These are phyloP conservation scores for Pseudoips prasinana DNA, from an alignment of 2,888 invertebrate species.

Conservation along the genomic window DNA sequence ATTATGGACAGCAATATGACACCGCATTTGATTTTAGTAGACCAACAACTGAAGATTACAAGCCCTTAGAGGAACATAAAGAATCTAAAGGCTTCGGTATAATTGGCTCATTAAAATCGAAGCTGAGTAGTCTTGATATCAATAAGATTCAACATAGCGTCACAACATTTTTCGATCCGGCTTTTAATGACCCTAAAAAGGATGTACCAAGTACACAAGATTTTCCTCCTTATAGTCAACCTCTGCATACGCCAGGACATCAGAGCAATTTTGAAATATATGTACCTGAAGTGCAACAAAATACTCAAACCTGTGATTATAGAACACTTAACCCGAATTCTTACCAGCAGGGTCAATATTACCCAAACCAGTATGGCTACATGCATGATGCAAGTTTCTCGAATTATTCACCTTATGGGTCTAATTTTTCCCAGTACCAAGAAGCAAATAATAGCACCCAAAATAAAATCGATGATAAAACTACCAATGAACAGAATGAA, in stretches of 20 bases:
- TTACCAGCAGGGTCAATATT: slow-evolving; percentile 25
- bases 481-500: too few species aligned
- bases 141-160: slow-evolving; percentile 73
- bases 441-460: too few species aligned
- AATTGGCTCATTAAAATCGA: slow-evolving; percentile 74
- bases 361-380: background rate
- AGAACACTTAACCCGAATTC: slow-evolving; percentile 25
- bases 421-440: too few species aligned
- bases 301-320: slow-evolving; percentile 7
- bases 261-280: slow-evolving; percentile 52
- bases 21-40: slow-evolving; percentile 68
- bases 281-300: slow-evolving; percentile 39
- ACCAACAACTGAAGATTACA: slow-evolving; percentile 48
- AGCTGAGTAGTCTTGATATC: slow-evolving; percentile 67
- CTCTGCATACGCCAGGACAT: slow-evolving; percentile 21
- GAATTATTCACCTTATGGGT: background rate
- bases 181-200: slow-evolving; percentile 53
- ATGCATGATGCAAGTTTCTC: background rate
- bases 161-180: slow-evolving; percentile 74
- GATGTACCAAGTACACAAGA: slow-evolving; percentile 29
- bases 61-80: slow-evolving; percentile 47
- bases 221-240: slow-evolving; percentile 29
- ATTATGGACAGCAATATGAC: slow-evolving; percentile 36
- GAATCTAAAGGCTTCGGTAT: slow-evolving; percentile 64
- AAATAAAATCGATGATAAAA: too few species aligned